phyloP scores from a whole-genome alignment of 2,797 vertebrate genomes.

The Centroberyx gerrardi region DNA sequence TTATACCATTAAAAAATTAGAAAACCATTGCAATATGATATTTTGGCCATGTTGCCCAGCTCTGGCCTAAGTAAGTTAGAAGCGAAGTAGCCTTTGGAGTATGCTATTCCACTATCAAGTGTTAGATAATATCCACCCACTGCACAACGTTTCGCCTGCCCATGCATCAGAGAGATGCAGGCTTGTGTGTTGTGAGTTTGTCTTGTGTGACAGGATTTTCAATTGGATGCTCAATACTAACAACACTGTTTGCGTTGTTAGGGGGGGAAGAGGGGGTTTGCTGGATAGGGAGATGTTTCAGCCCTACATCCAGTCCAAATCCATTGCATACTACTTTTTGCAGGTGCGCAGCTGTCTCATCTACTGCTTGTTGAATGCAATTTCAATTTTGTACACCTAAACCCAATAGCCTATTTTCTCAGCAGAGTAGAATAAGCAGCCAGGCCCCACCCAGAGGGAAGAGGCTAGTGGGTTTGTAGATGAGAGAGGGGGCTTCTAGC shows the following conservation, averaged over 20 bases:
- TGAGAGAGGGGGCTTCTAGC: slow-evolving; percentile 36
- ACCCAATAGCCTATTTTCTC: slow-evolving; percentile 15
- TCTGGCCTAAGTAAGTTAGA: slow-evolving; percentile 2
- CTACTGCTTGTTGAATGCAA: slow-evolving; percentile 5
- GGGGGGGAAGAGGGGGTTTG: background rate
- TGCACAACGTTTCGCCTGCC: slow-evolving; percentile 10
- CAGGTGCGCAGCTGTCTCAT: background rate
- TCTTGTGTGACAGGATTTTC: slow-evolving; percentile 50
- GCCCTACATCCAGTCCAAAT: background rate
- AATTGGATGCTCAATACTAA: slow-evolving; percentile 59
- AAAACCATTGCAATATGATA: background rate
- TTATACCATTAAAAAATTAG: background rate
- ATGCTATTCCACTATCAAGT: background rate
- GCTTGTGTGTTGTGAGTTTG: slow-evolving; percentile 37
- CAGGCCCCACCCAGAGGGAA: slow-evolving; percentile 17
- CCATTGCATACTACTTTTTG: background rate
- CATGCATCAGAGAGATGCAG: slow-evolving; percentile 21
- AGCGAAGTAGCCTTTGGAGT: background rate
- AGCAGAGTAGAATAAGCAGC: slow-evolving; percentile 4
- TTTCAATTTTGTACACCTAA: slow-evolving; percentile 7
- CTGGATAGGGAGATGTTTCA: slow-evolving; percentile 16
- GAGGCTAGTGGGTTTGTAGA: slow-evolving; percentile 26
- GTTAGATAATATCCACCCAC: slow-evolving; percentile 44
- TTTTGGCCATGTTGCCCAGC: background rate
- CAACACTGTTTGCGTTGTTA: slow-evolving; percentile 43